Evolutionary conservation across 2,797 vertebrate species (phyloP).

Genomic region (Orientallactaga sibirica): DNA sequence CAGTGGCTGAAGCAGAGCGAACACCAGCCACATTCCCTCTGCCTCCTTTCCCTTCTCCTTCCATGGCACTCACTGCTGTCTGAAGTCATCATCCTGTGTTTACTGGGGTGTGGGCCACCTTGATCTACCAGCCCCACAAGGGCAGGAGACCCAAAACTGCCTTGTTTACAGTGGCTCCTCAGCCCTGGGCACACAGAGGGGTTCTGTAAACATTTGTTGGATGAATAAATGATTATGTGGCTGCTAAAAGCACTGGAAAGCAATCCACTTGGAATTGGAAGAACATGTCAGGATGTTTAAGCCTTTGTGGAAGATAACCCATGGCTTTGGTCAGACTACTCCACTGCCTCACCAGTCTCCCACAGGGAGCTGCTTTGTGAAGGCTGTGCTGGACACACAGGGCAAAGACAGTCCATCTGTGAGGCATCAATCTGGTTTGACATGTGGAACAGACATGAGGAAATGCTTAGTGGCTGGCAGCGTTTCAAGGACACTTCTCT

Average conservation of each 20-base stretch:
- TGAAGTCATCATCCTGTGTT: neutral
- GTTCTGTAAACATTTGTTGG: neutral
- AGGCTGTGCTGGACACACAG: neutral
- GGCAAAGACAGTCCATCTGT: neutral
- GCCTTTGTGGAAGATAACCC: neutral
- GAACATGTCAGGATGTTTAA: neutral
- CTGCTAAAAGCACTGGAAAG: neutral
- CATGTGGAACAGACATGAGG: neutral
- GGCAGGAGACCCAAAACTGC: neutral
- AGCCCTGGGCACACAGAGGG: neutral
- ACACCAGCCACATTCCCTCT: neutral
- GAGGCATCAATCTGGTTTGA: neutral
- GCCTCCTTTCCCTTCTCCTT: too few species aligned
- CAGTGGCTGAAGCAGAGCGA: neutral
- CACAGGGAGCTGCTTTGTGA: conserved; percentile 9
- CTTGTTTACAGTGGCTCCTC: accelerated
- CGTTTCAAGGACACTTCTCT: neutral
- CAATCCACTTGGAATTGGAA: neutral
- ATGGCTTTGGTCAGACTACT: neutral
- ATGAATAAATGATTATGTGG: neutral
- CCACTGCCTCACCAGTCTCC: neutral
- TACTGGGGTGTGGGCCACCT: neutral
- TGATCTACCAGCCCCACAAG: neutral
- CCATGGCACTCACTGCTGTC: neutral
- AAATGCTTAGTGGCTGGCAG: neutral